phyloP scores from a whole-genome alignment of 2,797 vertebrate species.

The Sebastes trivittatus region DNA sequence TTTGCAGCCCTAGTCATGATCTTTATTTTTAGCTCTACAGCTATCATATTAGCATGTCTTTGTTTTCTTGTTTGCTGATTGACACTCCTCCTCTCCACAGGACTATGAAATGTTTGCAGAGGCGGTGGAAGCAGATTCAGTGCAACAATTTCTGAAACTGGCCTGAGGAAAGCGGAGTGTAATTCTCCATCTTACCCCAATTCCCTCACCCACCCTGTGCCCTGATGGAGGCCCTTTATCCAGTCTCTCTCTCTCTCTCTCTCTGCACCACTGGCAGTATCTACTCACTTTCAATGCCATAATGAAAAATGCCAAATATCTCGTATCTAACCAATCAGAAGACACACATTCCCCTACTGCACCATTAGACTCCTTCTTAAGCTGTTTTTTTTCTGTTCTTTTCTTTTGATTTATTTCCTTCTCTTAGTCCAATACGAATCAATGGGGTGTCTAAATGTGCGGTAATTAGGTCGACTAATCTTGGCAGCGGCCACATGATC shows the following conservation, averaged over 20 bases:
- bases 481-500: constrained; percentile 48
- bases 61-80: background rate
- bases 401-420: constrained; percentile 17
- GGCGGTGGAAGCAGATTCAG: constrained; percentile 90
- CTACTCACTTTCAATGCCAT: constrained; percentile 72
- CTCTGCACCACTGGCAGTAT: constrained; percentile 45
- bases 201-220: background rate
- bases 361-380: constrained; percentile 46
- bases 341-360: constrained; percentile 54
- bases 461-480: constrained; percentile 65
- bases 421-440: constrained; percentile 47
- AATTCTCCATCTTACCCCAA: constrained; percentile 3
- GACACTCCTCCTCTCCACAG: constrained; percentile 68
- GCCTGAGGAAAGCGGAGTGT: constrained; percentile 75
- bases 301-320: constrained; percentile 82
- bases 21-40: too few relatives aligned
- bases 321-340: constrained; percentile 56
- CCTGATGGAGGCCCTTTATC: constrained; percentile 36
- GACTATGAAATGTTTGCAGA: constrained; percentile 92
- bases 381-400: constrained; percentile 16
- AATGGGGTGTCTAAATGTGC: constrained; percentile 40
- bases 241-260: constrained; percentile 23
- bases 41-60: background rate
- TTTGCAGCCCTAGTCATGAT: background rate
- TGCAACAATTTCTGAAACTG: constrained; percentile 94